These are phyloP conservation scores for Capreolus pygargus DNA, from an alignment of 2,113 vertebrate species.

Conservation along the genomic window DNA sequence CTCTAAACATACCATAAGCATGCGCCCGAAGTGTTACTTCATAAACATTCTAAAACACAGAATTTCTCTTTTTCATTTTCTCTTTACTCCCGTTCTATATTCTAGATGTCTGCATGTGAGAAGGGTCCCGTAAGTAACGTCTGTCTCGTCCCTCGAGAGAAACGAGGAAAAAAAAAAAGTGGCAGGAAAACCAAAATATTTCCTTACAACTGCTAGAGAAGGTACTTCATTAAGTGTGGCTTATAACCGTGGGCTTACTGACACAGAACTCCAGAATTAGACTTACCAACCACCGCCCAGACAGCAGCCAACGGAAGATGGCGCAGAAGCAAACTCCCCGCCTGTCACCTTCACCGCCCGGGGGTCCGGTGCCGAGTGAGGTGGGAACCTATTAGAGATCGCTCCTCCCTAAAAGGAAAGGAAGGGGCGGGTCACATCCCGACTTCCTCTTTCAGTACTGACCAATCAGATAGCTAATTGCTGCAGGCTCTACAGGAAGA, in stretches of 20 bases:
- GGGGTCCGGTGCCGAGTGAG: rapidly evolving
- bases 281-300: background rate
- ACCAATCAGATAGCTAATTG: background rate
- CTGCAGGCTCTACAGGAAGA: rapidly evolving
- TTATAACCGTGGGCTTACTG: background rate
- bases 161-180: background rate
- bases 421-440: background rate
- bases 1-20: rapidly evolving
- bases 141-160: background rate
- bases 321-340: rapidly evolving
- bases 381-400: background rate
- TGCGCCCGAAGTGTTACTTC: background rate
- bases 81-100: too few relatives aligned
- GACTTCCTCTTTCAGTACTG: background rate
- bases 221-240: background rate
- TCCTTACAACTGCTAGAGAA: background rate
- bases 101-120: background rate
- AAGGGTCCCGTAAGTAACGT: rapidly evolving
- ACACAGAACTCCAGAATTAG: rapidly evolving
- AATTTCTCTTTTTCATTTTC: background rate
- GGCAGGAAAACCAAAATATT: background rate
- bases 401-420: background rate
- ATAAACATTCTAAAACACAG: too few relatives aligned
- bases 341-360: rapidly evolving
- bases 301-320: background rate